Evolutionary conservation across 2,888 invertebrate genomes (phyloP).

Genomic region (Dryobotodes eremita): DNA sequence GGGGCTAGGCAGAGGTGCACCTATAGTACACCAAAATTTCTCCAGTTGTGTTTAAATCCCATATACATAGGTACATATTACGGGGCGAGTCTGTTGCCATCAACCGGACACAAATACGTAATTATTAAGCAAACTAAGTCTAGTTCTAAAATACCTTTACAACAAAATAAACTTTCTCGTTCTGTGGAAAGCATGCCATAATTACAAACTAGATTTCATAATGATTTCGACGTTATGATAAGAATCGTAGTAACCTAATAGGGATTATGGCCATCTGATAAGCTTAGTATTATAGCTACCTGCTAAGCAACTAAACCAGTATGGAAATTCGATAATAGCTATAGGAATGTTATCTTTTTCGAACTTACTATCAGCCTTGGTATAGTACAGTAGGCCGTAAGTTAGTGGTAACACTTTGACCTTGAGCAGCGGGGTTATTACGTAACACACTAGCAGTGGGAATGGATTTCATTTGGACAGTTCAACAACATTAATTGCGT

Average conservation of each 20-base stretch:
- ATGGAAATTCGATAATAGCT: conserved; percentile 31
- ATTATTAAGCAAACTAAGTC: background rate
- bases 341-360: conserved; percentile 18
- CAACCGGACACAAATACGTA: background rate
- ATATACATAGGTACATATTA: no score
- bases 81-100: background rate
- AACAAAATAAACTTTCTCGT: background rate
- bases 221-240: conserved; percentile 1
- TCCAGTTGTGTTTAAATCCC: background rate
- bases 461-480: no score
- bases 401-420: background rate
- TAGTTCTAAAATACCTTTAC: background rate
- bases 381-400: background rate
- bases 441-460: no score
- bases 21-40: background rate
- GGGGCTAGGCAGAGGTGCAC: background rate
- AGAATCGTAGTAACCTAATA: conserved; percentile 22
- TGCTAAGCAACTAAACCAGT: conserved; percentile 27
- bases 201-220: background rate
- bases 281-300: background rate
- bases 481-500: no score
- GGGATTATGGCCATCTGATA: conserved; percentile 13
- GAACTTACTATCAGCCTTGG: conserved; percentile 11
- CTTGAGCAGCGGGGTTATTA: no score
- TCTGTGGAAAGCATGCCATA: background rate